Base-by-base conservation (phyloP, 2,888 invertebrate species). In the Drosophila recens region DNA sequence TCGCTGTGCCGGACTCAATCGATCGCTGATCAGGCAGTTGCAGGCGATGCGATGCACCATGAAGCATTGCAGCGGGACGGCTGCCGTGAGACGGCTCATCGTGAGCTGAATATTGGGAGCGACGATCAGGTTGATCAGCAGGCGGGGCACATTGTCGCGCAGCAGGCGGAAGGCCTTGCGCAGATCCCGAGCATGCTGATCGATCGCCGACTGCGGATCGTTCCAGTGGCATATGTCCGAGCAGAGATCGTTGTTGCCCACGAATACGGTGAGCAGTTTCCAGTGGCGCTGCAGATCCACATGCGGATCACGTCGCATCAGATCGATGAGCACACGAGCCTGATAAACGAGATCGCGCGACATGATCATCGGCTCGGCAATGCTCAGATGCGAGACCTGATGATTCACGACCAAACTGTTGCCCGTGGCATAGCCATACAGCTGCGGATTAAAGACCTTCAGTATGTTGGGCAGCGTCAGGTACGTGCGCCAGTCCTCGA, bases 211-310 rank as follows among this genome's bases (percentile, higher is more conserved):
- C 57, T 92, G 89, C 0, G 93, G 86, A 48, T 93, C 89, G 10
- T 92, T 83, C 46, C 90, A 73, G 76, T 92, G 94, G 75, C 95
- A 95, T 59, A 95, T 90, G 46, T 94, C 93, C 0, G 90, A 72
- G 81, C 95, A 95, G 75, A 95, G 93, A 77, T 95, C 95, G 84
- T 95, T 95, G 34, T 93, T 90, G 23, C 95, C 95, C 43, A 95
- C 93, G 90, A 94, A 93, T 1, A 95, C 81, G 0, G 94, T 94
- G 20, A 95, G 91, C 43, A 95, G 79, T 91, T 95, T 95, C 95
- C 95, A 95, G 77, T 95, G 93, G 6, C 92, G 92, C 34, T 93
- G 74, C 65, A 95, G 75, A 75, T 95, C 92, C 0, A 95, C 93
- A 51, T 85, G 67, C 2, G 87, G 87, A 86, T 91, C 90, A 0